These are phyloP conservation scores for Hypomecis atomaria DNA, from an alignment of 2,888 invertebrate genomes.

Conservation along the genomic window DNA sequence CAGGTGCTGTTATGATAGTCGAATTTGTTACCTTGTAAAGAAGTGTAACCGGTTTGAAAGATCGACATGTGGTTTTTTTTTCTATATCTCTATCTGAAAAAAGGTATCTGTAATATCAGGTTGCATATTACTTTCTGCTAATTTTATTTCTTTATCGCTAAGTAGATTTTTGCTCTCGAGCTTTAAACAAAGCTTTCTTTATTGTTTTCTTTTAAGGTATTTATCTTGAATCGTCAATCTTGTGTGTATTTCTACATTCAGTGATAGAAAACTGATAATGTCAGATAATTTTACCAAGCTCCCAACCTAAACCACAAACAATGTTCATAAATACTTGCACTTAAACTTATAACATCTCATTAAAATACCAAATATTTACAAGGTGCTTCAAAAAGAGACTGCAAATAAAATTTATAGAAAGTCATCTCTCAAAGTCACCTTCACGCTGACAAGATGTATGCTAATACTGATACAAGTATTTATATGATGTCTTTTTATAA, in stretches of 20 bases:
- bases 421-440: conserved; percentile 12
- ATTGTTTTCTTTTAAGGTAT: too few species aligned
- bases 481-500: conserved; percentile 11
- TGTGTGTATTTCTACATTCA: too few species aligned
- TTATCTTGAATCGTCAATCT: too few species aligned
- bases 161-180: too few species aligned
- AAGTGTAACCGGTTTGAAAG: conserved; percentile 9
- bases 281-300: too few species aligned
- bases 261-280: too few species aligned
- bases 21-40: conserved; percentile 4
- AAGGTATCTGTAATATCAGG: not conserved
- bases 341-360: too few species aligned
- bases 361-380: not conserved
- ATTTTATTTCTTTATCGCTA: too few species aligned
- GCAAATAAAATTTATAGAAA: conserved; percentile 6
- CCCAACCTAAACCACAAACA: too few species aligned
- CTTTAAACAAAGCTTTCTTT: too few species aligned
- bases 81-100: not conserved
- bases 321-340: too few species aligned
- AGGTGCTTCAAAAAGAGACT: not conserved
- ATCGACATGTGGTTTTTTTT: not conserved
- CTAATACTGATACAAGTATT: conserved; percentile 9
- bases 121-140: not conserved
- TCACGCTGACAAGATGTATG: conserved; percentile 16
- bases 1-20: conserved; percentile 7